Evolutionary conservation across 2,113 vertebrate species (phyloP).

Genomic region (Oreochromis tanganicae): DNA sequence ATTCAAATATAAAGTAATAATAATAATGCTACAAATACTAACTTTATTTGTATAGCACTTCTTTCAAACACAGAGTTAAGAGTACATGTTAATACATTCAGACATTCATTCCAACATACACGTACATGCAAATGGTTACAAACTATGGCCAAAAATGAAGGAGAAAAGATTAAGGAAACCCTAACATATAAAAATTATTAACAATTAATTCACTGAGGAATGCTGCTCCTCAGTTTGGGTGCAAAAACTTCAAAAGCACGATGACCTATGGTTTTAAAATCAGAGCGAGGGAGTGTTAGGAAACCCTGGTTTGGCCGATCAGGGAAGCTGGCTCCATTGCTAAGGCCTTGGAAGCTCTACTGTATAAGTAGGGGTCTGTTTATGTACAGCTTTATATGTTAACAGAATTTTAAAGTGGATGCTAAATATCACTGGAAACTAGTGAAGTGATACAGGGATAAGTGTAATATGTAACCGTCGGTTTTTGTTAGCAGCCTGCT

Average conservation of each 20-base stretch:
- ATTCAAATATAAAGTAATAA: background rate
- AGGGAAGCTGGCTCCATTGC: background rate
- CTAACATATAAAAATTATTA: background rate
- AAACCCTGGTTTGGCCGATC: background rate
- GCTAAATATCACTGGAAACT: background rate
- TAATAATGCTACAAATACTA: background rate
- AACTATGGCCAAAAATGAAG: background rate
- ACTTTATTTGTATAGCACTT: background rate
- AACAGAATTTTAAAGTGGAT: background rate
- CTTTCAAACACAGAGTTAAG: background rate
- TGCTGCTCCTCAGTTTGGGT: background rate
- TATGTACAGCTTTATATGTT: background rate
- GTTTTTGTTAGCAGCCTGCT: background rate
- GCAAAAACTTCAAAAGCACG: background rate
- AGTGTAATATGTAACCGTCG: background rate
- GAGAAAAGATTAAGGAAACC: background rate
- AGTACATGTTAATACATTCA: background rate
- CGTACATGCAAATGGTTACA: background rate
- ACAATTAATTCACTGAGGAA: accelerated
- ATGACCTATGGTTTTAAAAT: background rate
- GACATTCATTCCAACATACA: background rate
- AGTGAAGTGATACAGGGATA: background rate
- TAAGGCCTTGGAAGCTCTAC: background rate
- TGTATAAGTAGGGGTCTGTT: background rate
- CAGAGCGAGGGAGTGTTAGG: background rate